Evolutionary conservation across 2,797 vertebrate species (phyloP).

Genomic region (Oreochromis mossambicus): DNA sequence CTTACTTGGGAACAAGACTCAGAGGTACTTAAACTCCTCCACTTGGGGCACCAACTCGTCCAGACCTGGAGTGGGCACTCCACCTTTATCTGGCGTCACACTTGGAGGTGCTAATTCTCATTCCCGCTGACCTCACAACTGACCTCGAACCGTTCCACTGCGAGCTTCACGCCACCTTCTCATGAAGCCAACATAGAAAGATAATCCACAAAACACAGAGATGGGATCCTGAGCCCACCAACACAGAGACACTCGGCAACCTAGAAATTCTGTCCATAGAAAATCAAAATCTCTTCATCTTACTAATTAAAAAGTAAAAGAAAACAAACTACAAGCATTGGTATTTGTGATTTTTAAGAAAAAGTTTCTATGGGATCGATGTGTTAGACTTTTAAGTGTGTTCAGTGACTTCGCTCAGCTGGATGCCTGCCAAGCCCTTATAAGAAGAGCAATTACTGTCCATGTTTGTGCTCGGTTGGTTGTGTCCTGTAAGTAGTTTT

Average conservation of each 20-base stretch:
- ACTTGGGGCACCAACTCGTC: neutral
- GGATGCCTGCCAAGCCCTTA: neutral
- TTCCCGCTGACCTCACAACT: neutral
- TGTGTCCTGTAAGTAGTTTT: neutral
- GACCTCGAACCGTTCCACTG: neutral
- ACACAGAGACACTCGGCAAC: accelerated
- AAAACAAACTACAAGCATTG: neutral
- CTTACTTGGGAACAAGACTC: neutral
- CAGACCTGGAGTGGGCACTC: neutral
- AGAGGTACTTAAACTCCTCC: neutral
- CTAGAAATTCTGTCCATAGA: neutral
- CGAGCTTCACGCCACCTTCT: neutral
- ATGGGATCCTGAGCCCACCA: neutral
- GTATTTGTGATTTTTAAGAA: neutral
- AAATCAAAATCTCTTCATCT: neutral
- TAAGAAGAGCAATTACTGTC: neutral
- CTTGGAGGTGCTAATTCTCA: neutral
- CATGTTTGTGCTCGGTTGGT: neutral
- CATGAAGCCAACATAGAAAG: neutral
- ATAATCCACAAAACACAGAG: neutral
- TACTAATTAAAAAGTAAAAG: neutral
- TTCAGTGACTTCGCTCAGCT: neutral
- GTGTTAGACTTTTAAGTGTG: neutral
- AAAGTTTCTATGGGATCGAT: accelerated
- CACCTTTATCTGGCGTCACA: neutral